Base-by-base conservation (phyloP, 1,140 invertebrate species). In the Archegozetes longisetosus region DNA sequence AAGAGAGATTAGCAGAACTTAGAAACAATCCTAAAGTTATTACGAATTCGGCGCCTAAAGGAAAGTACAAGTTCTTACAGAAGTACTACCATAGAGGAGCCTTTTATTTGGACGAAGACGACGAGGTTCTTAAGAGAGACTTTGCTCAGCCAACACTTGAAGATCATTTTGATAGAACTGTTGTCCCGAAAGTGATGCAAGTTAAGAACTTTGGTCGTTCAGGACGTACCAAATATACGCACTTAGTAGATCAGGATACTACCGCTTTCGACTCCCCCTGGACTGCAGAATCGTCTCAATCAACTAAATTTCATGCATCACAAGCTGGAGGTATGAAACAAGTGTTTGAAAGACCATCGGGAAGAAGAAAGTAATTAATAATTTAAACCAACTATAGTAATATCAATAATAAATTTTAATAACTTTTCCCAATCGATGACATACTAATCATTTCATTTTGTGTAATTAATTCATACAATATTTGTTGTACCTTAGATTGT, bases 131-230 rank as follows among this genome's bases (percentile, higher is more conserved):
- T 64, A 94, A 92, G 70, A 79, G 94, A 70, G 93, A 99, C 71
- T 98, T 95, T 71, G 90, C 94, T 9, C 86, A 88, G 64, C 86
- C 95, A 0, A 99, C 96, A 0, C 73, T 98, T 61, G 96, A 99
- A 68, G 96, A 99, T 82, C 92, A 97, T 70, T 98, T 99, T 74
- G 92, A 99, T 70, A 99, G 98, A 73, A 94, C 93, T 49, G 86
- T 98, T 64, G 71, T 99, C 56, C 96, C 96, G 3, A 96, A 98
- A 79, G 94, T 99, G 61, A 98, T 98, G 95, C 95, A 98, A 79
- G 95, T 98, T 0, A 98, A 98, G 74, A 98, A 99, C 76, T 99
- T 99, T 76, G 96, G 96, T 20, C 81, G 95, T 17, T 96, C 94
- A 61, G 94, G 94, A 23, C 80, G 95, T 55, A 98, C 96, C 0